These are phyloP conservation scores for Caracal caracal DNA, from an alignment of 2,113 vertebrate species.

Conservation along the genomic window DNA sequence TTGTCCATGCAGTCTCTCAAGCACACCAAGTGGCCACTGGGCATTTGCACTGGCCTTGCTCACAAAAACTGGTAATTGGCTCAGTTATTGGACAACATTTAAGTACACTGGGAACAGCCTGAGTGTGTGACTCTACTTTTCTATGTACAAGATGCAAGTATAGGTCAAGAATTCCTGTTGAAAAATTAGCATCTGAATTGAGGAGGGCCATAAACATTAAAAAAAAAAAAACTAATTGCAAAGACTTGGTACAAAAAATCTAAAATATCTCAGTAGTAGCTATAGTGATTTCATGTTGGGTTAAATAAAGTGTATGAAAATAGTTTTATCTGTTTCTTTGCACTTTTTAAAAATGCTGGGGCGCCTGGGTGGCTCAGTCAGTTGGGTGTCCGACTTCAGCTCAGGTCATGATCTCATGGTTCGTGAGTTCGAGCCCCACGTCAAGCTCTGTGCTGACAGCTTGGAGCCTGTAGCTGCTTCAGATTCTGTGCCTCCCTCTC, in stretches of 20 bases:
- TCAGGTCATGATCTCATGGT: too few relatives aligned
- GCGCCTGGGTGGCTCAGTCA: too few relatives aligned
- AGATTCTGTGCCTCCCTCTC: too few relatives aligned
- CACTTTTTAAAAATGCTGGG: background rate
- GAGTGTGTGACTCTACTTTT: background rate
- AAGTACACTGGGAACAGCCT: background rate
- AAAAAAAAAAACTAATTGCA: background rate
- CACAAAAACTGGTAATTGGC: accelerated
- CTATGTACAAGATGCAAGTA: background rate
- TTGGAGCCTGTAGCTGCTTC: too few relatives aligned
- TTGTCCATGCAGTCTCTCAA: accelerated
- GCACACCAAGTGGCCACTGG: accelerated
- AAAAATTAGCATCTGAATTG: background rate
- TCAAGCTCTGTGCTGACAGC: too few relatives aligned
- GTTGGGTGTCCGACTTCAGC: too few relatives aligned
- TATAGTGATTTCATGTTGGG: background rate
- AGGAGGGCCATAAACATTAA: background rate
- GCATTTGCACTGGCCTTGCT: background rate
- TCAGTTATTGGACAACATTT: background rate
- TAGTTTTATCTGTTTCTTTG: background rate
- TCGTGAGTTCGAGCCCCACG: too few relatives aligned
- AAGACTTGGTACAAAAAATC: background rate
- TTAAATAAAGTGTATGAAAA: background rate
- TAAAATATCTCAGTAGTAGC: background rate
- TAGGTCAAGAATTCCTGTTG: background rate